These are phyloP conservation scores for Eristalinus sepulchralis DNA, from an alignment of 2,888 invertebrate genomes.

Conservation along the genomic window DNA sequence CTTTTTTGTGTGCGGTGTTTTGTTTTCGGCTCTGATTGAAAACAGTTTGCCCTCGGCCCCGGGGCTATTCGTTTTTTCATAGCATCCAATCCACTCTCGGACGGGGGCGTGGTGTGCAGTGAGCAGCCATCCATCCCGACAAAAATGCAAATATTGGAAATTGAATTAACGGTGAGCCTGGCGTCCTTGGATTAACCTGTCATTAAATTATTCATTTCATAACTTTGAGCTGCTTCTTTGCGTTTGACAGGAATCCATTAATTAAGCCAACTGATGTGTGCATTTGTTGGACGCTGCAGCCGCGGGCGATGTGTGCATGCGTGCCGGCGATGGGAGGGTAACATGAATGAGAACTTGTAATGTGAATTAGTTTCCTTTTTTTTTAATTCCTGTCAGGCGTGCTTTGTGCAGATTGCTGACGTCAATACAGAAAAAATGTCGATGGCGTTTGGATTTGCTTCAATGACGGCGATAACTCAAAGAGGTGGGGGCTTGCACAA, in stretches of 20 bases:
- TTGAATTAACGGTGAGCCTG: constrained; percentile 53
- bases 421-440: too few species aligned
- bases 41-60: constrained; percentile 49
- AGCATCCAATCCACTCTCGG: neutral
- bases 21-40: constrained; percentile 53
- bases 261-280: neutral
- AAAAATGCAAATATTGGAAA: constrained; percentile 60
- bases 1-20: constrained; percentile 1
- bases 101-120: neutral
- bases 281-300: neutral
- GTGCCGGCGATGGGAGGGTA: neutral
- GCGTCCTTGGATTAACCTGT: constrained; percentile 42
- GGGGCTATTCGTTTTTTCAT: constrained; percentile 32
- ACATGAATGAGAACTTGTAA: neutral
- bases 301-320: neutral
- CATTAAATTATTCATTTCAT: constrained; percentile 58
- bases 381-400: neutral
- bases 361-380: neutral
- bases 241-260: constrained; percentile 28
- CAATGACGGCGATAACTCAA: too few species aligned
- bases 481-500: too few species aligned
- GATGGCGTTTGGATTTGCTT: too few species aligned
- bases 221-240: constrained; percentile 38
- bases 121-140: neutral
- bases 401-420: neutral